Percentiles rank a stretch among this genome's conserved stretches.
These are phyloP conservation scores for Cynopterus sphinx DNA, from an alignment of 2,797 vertebrate species.

Conservation along the genomic window DNA sequence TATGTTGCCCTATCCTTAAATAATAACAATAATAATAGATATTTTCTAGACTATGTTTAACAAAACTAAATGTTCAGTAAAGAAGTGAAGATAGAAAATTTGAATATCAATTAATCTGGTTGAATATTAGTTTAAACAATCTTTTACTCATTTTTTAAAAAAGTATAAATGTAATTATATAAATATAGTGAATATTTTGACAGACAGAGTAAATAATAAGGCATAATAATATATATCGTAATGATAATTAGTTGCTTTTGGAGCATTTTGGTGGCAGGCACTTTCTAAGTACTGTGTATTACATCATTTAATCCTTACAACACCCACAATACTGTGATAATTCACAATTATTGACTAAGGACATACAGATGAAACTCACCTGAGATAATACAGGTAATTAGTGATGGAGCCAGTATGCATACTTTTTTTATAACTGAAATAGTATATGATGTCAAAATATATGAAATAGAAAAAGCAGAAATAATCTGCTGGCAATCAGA, in stretches of 20 bases:
- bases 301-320: not conserved
- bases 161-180: not conserved
- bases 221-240: not conserved
- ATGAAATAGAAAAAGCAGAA: not conserved
- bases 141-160: not conserved
- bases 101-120: not conserved
- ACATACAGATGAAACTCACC: not conserved
- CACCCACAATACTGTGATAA: accelerated
- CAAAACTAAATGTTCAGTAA: not conserved
- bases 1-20: not conserved
- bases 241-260: not conserved
- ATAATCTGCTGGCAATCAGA: not conserved
- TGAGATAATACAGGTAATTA: not conserved
- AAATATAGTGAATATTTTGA: not conserved
- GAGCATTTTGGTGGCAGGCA: not conserved
- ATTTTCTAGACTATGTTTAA: not conserved
- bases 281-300: not conserved
- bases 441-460: not conserved
- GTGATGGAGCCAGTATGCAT: not conserved
- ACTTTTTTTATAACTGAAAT: not conserved
- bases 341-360: not conserved
- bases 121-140: not conserved
- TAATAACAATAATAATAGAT: not conserved
- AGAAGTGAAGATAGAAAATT: not conserved
- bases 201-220: not conserved